Base-by-base conservation (phyloP, 2,888 invertebrate species). In the Microplitis deprimator region DNA sequence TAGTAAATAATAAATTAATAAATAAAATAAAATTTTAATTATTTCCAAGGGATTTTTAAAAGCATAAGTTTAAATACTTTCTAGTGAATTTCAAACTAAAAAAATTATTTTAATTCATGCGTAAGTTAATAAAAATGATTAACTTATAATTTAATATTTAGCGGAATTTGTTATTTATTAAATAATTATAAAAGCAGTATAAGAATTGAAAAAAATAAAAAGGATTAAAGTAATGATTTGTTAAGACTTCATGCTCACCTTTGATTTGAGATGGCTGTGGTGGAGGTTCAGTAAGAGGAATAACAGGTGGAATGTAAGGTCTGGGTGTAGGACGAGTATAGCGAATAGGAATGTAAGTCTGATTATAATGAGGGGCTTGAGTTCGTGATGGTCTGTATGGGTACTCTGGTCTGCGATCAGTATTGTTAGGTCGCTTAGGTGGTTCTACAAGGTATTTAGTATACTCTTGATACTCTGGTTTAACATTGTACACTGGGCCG, bases 401-500 rank as follows among this genome's bases (percentile, higher is more conserved):
- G 81, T 89, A 87, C 8, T 83, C 85, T 1, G 91, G 91, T 79
- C 82, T 85, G n/a, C 84, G 85, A 50, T 50, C 50, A 50, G 50
- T 50, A 8, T 87, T 87, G 3, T 87, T 83, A 1, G 89, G 85
- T 78, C 76, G 79, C 79, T 85, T 90, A 3, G 92, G 92, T 13
- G 92, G 91, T 80, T 92, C 91, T 3, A 95, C 91, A 70, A 94
- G 87, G 84, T 93, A 95, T 84, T 92, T 91, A 80, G 92, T 89
- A 84, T 92, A 94, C 70, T 91, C 88, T 68, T 91, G 88, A 81
- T 94, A 93, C 41, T 92, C 92, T 3, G 92, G 91, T 81, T 89
- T 90, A 13, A 90, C 86, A 41, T 92, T 92, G 80, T 92, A 90
- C n/a, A 94, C 93, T 0, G 95, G 94, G 17, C 94, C 94, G 80